A percentile compares a stretch with the other conserved stretches of the same genome.
These are phyloP conservation scores for Albula glossodonta DNA, from an alignment of 2,113 vertebrate species.

Conservation along the genomic window DNA sequence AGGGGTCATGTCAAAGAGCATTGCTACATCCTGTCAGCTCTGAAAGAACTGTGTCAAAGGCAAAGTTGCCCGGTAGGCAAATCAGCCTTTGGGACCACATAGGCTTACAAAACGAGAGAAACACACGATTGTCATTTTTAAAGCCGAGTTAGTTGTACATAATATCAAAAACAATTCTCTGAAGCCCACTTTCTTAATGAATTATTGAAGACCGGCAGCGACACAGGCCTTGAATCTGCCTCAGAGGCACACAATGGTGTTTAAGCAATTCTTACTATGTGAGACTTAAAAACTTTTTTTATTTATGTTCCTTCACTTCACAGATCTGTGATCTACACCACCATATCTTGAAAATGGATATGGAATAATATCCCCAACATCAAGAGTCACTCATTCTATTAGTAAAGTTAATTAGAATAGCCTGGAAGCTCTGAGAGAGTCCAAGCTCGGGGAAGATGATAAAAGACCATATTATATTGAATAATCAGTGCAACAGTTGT, in stretches of 20 bases:
- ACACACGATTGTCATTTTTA: not conserved
- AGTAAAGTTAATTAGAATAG: too few species aligned
- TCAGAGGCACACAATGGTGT: not conserved
- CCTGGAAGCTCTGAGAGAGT: too few species aligned
- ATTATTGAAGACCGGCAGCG: not conserved
- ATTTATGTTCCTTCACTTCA: not conserved
- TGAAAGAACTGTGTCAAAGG: slow-evolving; percentile 30
- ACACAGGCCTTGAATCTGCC: not conserved
- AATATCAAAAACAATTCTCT: not conserved
- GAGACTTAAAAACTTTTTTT: not conserved
- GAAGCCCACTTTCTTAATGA: not conserved
- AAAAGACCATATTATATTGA: too few species aligned
- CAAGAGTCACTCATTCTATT: too few species aligned
- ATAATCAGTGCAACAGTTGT: too few species aligned
- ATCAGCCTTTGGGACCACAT: slow-evolving; percentile 29
- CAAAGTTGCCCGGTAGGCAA: slow-evolving; percentile 25
- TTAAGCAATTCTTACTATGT: not conserved
- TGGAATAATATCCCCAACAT: too few species aligned
- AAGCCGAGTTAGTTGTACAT: not conserved
- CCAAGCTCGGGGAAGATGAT: too few species aligned
- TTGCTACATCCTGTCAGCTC: slow-evolving; percentile 32
- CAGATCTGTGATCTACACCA: not conserved
- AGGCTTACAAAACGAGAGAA: not conserved
- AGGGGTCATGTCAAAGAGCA: slow-evolving; percentile 19
- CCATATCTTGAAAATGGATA: not conserved